These are phyloP conservation scores for Rhegmatorhina hoffmannsi DNA, from an alignment of 2,113 vertebrate species.

Conservation along the genomic window DNA sequence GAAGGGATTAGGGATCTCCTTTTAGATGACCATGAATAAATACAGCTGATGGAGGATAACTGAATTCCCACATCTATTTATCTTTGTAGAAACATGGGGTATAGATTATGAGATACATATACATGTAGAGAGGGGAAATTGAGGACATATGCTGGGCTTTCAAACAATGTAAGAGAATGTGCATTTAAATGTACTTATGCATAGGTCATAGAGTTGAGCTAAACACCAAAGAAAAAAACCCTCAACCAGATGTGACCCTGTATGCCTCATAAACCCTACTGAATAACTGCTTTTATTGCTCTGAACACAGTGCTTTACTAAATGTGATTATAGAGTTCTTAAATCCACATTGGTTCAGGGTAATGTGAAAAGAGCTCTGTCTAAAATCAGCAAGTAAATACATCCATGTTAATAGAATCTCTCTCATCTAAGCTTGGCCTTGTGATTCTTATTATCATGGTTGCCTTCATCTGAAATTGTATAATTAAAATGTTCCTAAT, in stretches of 20 bases:
- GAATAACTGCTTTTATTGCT: not conserved
- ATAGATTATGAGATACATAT: not conserved
- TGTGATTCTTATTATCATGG: not conserved
- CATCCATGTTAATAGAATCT: not conserved
- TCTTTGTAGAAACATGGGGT: not conserved
- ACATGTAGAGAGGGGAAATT: not conserved
- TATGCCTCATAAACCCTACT: not conserved
- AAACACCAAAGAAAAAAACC: not conserved
- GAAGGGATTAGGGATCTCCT: not conserved
- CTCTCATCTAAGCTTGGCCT: not conserved
- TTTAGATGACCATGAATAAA: not conserved
- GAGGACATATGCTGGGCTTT: not conserved
- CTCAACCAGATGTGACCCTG: not conserved
- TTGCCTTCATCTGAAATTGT: not conserved
- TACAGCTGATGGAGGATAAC: not conserved
- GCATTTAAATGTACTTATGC: not conserved
- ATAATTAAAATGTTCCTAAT: conserved; percentile 8
- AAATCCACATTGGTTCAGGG: not conserved
- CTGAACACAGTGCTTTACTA: not conserved
- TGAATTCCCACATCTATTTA: not conserved
- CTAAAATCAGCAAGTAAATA: not conserved
- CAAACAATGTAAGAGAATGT: not conserved
- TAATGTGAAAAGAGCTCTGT: not conserved
- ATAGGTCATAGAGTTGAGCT: not conserved
- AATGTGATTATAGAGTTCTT: not conserved